Conservation (phyloP, 2,797 vertebrate genomes). For the Channallabes apus region DNA sequence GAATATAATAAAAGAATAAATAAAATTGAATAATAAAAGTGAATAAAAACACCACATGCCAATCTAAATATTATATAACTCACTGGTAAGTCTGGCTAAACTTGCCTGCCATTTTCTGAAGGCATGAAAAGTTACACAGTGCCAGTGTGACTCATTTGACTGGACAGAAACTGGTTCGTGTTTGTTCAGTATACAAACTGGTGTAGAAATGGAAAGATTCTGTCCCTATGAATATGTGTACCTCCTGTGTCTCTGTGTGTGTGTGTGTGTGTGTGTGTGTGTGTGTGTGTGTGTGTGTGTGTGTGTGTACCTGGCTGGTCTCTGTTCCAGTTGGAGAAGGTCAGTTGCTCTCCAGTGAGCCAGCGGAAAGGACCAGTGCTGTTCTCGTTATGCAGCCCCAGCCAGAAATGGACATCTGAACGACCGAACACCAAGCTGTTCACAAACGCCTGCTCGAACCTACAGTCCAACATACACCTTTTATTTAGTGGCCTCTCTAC, state of each 20-base stretch:
- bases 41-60: neutral
- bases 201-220: neutral
- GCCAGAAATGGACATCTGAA: constrained; percentile 87
- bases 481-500: neutral
- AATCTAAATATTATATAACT: neutral
- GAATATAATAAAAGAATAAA: neutral
- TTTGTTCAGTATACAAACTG: constrained; percentile 17
- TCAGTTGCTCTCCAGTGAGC: constrained; percentile 86
- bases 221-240: neutral
- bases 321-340: constrained; percentile 93
- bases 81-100: neutral
- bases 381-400: constrained; percentile 83
- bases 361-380: constrained; percentile 81
- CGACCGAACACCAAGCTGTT: constrained; percentile 89
- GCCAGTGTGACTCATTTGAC: constrained; percentile 9
- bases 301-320: constrained; percentile 85
- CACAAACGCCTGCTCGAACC: constrained; percentile 94
- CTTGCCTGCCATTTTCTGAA: constrained; percentile 3
- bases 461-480: constrained; percentile 55
- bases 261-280: neutral
- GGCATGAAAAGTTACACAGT: neutral
- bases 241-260: neutral
- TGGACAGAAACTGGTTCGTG: constrained; percentile 8
- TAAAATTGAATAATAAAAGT: neutral
- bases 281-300: neutral